These are phyloP conservation scores for Meteorus sp. DNA, from an alignment of 1,140 invertebrate species.

Conservation along the genomic window DNA sequence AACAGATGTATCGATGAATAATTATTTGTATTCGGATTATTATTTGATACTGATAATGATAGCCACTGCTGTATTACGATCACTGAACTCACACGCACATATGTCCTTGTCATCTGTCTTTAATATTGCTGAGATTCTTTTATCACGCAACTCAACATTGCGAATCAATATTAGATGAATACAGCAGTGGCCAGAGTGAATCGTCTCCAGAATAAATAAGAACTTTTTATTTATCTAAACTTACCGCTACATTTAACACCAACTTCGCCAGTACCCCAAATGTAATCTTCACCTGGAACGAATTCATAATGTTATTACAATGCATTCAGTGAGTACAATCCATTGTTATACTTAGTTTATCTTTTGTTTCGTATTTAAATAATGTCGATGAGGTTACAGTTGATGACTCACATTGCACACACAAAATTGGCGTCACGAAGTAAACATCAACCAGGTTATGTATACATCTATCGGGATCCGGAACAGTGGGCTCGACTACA, in stretches of 20 bases:
- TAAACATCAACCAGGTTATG: conserved; percentile 53
- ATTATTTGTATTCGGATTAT: conserved; percentile 5
- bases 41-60: conserved; percentile 18
- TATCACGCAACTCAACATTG: not conserved
- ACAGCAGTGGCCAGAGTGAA: too few species aligned
- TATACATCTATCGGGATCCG: conserved; percentile 36
- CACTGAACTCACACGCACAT: conserved; percentile 24
- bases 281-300: conserved; percentile 64
- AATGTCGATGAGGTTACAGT: conserved; percentile 6
- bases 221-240: conserved; percentile 26
- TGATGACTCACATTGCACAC: conserved; percentile 59
- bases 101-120: conserved; percentile 17
- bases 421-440: conserved; percentile 60
- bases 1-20: not conserved
- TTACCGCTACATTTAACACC: conserved; percentile 61
- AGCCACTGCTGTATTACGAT: conserved; percentile 3
- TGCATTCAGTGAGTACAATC: too few species aligned
- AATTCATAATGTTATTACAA: conserved; percentile 21
- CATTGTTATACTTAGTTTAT: conserved; percentile 19
- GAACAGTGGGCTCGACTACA: conserved; percentile 43
- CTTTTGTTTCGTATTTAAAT: conserved; percentile 21
- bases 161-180: not conserved
- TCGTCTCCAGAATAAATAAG: not conserved
- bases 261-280: conserved; percentile 65
- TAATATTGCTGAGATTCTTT: conserved; percentile 11